Base-by-base conservation (phyloP, 2,113 vertebrate genomes). In the Trematocara zebra region DNA sequence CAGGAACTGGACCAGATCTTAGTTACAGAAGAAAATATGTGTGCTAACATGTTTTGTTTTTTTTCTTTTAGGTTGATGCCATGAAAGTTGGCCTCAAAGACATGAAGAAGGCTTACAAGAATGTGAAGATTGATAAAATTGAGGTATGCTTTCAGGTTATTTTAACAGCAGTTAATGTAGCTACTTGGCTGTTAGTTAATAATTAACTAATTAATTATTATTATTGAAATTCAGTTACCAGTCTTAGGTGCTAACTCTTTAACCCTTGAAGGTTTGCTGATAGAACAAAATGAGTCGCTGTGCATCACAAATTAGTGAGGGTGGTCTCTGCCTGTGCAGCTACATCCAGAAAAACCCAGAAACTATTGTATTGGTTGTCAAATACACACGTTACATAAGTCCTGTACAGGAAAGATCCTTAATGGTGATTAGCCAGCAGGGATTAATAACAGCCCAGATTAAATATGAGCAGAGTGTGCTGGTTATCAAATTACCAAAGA, bases 81-180 rank as follows among this genome's bases (percentile, higher is more conserved):
- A 99, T 99, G 99, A 98, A 99, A 94, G 49, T 96, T 28, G 99
- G 98, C 37, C 97, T 98, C 59, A 99, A 99, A 94, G 98, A 99
- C 95, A 99, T 99, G 99, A 99, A 99, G 94, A 98, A 98, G 90
- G 98, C 98, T 3, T 99, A 99, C 92, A 99, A 99, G 91, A 93
- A 98, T 80, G 97, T 99, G 37, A 98, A 99, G 91, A 98, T 99
- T 3, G 98, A 99, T 94, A 96, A 99, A 90, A 99, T 99, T 81
- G 99, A 99, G 97, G 99, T 99, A 94, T 74, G 54, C 56, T 84
- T 35, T 17, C 80, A 35, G 53, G 67, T 69, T 51, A 20, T 6
- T 67, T 64, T 20, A 20, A 51, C 14, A 31, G 42, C 20, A 28
- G 40, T 72, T 72, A 26, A 72, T 1, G 8, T 44, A 37, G 40